Conservation (phyloP, 2,113 vertebrate genomes). For the Agapornis roseicollis region DNA sequence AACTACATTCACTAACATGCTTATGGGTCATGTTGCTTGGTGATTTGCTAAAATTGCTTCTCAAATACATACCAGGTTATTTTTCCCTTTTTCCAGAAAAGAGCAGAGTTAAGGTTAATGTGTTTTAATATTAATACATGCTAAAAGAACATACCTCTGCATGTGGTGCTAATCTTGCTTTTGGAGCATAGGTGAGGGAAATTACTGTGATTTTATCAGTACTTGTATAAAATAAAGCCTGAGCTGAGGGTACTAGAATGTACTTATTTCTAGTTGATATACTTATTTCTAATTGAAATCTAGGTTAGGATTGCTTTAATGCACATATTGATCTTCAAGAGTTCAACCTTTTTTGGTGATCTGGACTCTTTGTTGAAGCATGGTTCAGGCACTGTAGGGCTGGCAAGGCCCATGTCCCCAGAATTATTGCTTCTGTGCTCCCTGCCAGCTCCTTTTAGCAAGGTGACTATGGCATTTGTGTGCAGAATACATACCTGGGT, state of each 20-base stretch:
- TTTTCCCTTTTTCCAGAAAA: not conserved
- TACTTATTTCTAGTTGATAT: no score
- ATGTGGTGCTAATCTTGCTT: not conserved
- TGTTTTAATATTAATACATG: not conserved
- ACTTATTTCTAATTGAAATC: not conserved
- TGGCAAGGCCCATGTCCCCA: not conserved
- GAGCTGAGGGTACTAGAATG: not conserved
- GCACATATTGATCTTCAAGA: not conserved
- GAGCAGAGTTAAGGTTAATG: not conserved
- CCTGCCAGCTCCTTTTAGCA: not conserved
- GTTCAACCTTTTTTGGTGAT: not conserved
- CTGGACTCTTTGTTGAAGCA: not conserved
- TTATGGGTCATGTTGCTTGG: not conserved
- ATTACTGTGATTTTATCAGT: not conserved
- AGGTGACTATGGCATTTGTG: not conserved
- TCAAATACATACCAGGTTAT: not conserved
- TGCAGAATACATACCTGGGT: not conserved
- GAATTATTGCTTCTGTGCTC: not conserved
- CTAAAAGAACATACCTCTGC: not conserved
- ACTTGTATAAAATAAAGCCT: not conserved
- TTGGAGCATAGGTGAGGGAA: not conserved
- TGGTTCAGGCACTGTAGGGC: not conserved
- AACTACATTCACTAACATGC: not conserved
- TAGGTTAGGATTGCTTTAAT: not conserved
- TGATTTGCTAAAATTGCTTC: not conserved